These are phyloP conservation scores for Drosophila repletoides DNA, from an alignment of 1,140 invertebrate genomes.

Conservation along the genomic window DNA sequence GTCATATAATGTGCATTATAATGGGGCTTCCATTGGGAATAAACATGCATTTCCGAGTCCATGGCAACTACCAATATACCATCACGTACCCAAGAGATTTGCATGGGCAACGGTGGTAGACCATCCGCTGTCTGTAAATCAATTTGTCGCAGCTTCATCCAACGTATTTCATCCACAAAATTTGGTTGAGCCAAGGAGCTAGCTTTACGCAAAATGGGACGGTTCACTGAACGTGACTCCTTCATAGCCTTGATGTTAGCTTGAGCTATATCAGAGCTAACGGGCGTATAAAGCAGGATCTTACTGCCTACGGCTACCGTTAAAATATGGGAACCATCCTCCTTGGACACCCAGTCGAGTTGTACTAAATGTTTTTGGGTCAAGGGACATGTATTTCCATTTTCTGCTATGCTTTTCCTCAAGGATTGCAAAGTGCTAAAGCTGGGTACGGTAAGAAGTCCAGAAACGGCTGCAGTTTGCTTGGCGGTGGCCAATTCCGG, in stretches of 20 bases:
- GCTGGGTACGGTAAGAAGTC: constrained; percentile 93
- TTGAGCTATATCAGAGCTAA: constrained; percentile 94
- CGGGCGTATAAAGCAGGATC: constrained; percentile 92
- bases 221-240: constrained; percentile 89
- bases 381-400: constrained; percentile 93
- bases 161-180: constrained; percentile 94
- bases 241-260: constrained; percentile 94
- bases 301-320: constrained; percentile 98
- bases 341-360: constrained; percentile 99
- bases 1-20: constrained; percentile 48
- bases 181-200: constrained; percentile 92
- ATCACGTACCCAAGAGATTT: constrained; percentile 98
- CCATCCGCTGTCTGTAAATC: constrained; percentile 97
- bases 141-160: constrained; percentile 97
- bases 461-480: constrained; percentile 81
- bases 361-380: constrained; percentile 95
- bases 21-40: constrained; percentile 96
- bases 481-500: constrained; percentile 68
- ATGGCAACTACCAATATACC: constrained; percentile 99
- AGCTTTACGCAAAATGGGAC: constrained; percentile 92
- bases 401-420: constrained; percentile 93
- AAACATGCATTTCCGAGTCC: constrained; percentile 99
- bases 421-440: constrained; percentile 95
- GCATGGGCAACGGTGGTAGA: constrained; percentile 97
- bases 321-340: constrained; percentile 98